Conservation (phyloP, 2,888 invertebrate genomes). For the Parochlus steinenii region DNA sequence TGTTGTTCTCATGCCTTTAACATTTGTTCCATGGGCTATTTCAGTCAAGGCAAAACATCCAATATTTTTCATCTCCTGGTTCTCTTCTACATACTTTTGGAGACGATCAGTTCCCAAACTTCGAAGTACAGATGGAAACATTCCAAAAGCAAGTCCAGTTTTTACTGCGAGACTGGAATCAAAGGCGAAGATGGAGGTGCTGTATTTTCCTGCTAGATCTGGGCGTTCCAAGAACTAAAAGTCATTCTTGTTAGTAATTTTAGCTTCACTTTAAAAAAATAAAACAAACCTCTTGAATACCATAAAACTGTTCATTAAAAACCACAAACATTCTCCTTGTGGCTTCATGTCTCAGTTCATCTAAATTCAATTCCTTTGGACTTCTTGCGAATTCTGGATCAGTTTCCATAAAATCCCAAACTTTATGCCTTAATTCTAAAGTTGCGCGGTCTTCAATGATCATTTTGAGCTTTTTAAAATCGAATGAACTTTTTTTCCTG, state of each 20-base stretch:
- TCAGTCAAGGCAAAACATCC: slow-evolving; percentile 80
- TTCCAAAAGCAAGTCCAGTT: slow-evolving; percentile 43
- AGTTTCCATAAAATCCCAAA: slow-evolving; percentile 39
- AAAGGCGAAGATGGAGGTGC: slow-evolving; percentile 39
- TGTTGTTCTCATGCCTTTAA: slow-evolving; percentile 69
- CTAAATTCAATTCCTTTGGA: slow-evolving; percentile 33
- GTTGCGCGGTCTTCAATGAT: slow-evolving; percentile 36
- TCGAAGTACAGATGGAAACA: slow-evolving; percentile 47
- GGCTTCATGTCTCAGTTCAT: slow-evolving; percentile 37
- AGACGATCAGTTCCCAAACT: slow-evolving; percentile 49
- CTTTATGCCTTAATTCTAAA: slow-evolving; percentile 34
- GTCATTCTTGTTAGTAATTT: slow-evolving; percentile 18
- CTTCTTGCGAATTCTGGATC: slow-evolving; percentile 40
- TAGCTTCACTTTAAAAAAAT: background rate
- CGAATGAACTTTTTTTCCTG: slow-evolving; percentile 45
- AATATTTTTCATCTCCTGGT: slow-evolving; percentile 30
- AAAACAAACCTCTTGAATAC: slow-evolving; percentile 33
- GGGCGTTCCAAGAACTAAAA: slow-evolving; percentile 35
- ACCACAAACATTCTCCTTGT: slow-evolving; percentile 44
- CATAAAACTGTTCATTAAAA: slow-evolving; percentile 43
- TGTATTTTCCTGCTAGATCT: slow-evolving; percentile 31
- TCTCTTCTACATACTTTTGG: slow-evolving; percentile 32
- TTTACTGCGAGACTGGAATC: slow-evolving; percentile 49
- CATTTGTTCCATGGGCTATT: slow-evolving; percentile 81
- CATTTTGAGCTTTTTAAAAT: slow-evolving; percentile 44